Percentiles rank a stretch among this genome's conserved stretches.
Conservation (phyloP, 2,888 invertebrate species). For the Synergus laeviventris region DNA sequence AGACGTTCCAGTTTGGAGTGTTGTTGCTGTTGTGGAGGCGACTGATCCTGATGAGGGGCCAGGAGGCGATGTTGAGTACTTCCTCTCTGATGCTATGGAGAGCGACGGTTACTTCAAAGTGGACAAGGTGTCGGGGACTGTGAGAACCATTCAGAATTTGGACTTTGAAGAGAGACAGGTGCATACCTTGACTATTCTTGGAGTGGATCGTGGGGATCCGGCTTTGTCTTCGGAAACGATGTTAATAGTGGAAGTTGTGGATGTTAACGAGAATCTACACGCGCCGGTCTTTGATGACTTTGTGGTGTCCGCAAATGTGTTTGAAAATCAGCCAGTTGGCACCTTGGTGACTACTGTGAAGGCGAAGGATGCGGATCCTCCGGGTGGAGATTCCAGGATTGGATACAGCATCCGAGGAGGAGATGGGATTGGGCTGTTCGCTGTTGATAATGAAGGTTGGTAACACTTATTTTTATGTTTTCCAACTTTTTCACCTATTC, state of each 20-base stretch:
- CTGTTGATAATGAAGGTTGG: conserved; percentile 92
- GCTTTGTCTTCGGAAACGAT: conserved; percentile 87
- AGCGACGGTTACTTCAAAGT: conserved; percentile 87
- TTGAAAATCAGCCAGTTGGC: conserved; percentile 88
- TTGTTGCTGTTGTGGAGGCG: conserved; percentile 89
- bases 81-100: conserved; percentile 83
- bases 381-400: conserved; percentile 88
- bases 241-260: conserved; percentile 90
- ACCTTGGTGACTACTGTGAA: conserved; percentile 86
- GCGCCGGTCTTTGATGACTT: conserved; percentile 90
- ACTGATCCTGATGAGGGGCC: conserved; percentile 91
- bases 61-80: conserved; percentile 89
- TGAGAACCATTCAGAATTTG: conserved; percentile 86
- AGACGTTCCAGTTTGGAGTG: conserved; percentile 92
- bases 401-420: conserved; percentile 92
- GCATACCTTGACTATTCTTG: conserved; percentile 91
- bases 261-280: conserved; percentile 95
- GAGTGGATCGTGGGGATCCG: conserved; percentile 91
- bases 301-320: conserved; percentile 85
- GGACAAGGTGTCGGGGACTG: conserved; percentile 90
- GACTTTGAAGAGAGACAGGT: conserved; percentile 94
- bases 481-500: no score
- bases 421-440: conserved; percentile 93
- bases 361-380: conserved; percentile 88
- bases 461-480: no score